Base-by-base conservation (phyloP, 2,888 invertebrate species). In the Chromoteleia sp. region DNA sequence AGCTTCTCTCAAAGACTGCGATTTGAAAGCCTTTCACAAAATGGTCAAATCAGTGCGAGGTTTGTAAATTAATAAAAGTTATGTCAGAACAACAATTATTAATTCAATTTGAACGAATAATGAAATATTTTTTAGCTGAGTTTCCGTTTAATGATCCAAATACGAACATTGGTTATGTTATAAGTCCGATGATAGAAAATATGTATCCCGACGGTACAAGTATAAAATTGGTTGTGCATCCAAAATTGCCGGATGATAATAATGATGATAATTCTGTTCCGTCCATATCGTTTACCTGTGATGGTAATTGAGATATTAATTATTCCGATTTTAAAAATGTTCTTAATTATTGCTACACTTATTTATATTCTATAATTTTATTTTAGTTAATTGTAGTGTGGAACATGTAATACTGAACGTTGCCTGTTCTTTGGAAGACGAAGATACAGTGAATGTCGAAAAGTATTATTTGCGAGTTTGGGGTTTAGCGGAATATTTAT, bases 211-310 rank as follows among this genome's bases (percentile, higher is more conserved):
- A 94, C 78, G 94, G 95, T 84, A 96, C 97, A 58, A 98, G 98
- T 91, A 96, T 98, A 85, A 98, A 98, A 92, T 93, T 99, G 84
- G 94, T 97, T 87, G 96, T 99, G 78, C 95, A 95, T 91, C 94
- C 95, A 1, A 93, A 93, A 86, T 92, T 93, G 83, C 90, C 91
- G 52, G 91, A 91, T 79, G 91, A 93, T 68, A 93, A 94, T 87
- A 93, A 94, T 7, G 93, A 94, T 87, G 93, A 94, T 7, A 93
- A 94, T 77, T 90, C 92, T 14, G 92, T 93, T 74, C 93, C 94
- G 91, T 97, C 98, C 5, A 95, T 98, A 85, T 94, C 94, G 8
- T 98, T 99, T 91, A 98, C 98, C 36, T 98, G 98, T 89, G 98
- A 98, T 92, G 96, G 98, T 98, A 92, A 33, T 17, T 1, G 3